These are phyloP conservation scores for Premnoplex brunnescens DNA, from an alignment of 2,797 vertebrate genomes.

Conservation along the genomic window DNA sequence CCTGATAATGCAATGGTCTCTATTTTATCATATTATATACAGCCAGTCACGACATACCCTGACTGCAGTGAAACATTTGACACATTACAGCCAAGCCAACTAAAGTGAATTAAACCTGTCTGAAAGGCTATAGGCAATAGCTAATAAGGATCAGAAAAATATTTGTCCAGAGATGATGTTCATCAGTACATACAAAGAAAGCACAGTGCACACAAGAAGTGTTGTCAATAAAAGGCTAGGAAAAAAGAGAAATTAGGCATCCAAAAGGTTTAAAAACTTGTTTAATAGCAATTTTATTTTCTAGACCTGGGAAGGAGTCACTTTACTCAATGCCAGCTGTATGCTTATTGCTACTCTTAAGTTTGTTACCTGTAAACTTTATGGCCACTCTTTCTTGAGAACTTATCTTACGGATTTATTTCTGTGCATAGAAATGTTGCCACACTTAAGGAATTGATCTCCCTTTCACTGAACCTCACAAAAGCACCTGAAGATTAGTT, in stretches of 20 bases:
- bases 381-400: neutral
- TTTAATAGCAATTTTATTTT: neutral
- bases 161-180: neutral
- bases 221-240: neutral
- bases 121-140: neutral
- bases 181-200: neutral
- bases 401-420: neutral
- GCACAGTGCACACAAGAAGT: neutral
- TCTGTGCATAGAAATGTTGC: neutral
- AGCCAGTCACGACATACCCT: neutral
- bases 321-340: neutral
- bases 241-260: neutral
- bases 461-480: neutral
- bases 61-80: neutral
- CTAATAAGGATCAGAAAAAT: neutral
- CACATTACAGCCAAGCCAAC: neutral
- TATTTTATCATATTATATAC: neutral
- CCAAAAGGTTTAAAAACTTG: neutral
- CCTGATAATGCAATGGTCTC: neutral
- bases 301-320: neutral
- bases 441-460: neutral
- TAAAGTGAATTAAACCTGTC: neutral
- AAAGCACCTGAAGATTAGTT: neutral
- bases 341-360: neutral
- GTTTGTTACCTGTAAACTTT: neutral